These are phyloP conservation scores for Himalopsyche anomala DNA, from an alignment of 2,888 invertebrate species.

Conservation along the genomic window DNA sequence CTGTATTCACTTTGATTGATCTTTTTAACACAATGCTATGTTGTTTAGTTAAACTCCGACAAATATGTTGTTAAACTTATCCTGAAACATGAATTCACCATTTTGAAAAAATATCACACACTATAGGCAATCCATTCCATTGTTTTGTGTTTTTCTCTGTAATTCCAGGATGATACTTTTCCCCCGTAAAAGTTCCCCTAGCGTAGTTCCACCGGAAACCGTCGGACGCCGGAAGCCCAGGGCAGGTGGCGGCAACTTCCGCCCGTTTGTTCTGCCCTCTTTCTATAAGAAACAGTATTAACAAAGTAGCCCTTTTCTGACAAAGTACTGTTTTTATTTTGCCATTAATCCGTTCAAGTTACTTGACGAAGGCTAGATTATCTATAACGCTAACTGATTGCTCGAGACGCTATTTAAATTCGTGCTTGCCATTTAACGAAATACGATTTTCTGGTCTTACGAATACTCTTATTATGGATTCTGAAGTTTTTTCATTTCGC, in stretches of 20 bases:
- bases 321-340: slow-evolving; percentile 34
- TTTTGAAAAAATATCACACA: too few relatives aligned
- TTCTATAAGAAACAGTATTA: slow-evolving; percentile 56
- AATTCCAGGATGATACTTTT: slow-evolving; percentile 22
- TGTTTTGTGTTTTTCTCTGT: neutral
- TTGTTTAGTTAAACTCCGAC: too few relatives aligned
- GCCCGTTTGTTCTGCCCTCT: slow-evolving; percentile 59
- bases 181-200: slow-evolving; percentile 10
- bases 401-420: too few relatives aligned
- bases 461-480: too few relatives aligned
- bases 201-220: slow-evolving; percentile 40
- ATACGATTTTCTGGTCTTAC: too few relatives aligned
- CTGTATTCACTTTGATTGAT: too few relatives aligned
- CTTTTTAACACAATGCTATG: too few relatives aligned
- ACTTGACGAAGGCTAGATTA: slow-evolving; percentile 2
- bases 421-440: too few relatives aligned
- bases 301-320: slow-evolving; percentile 61
- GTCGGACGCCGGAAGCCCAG: slow-evolving; percentile 54
- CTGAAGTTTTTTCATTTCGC: too few relatives aligned
- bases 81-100: too few relatives aligned
- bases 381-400: neutral
- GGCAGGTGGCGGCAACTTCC: slow-evolving; percentile 60
- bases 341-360: slow-evolving; percentile 11
- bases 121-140: too few relatives aligned
- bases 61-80: too few relatives aligned